Conservation (phyloP, 2,797 vertebrate species). For the Naso thynnoides region DNA sequence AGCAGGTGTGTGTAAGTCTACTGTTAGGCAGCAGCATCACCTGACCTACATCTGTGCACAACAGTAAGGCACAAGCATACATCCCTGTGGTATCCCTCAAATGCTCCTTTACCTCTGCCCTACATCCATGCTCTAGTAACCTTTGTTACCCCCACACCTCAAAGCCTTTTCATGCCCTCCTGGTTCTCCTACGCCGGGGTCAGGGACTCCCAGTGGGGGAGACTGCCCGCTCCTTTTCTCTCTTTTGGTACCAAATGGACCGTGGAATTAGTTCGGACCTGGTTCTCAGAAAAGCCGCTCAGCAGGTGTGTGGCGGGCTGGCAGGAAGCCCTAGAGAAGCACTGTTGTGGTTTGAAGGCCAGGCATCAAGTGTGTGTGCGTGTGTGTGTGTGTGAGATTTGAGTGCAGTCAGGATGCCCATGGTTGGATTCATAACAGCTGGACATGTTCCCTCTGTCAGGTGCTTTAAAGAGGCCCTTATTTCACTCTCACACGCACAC, state of each 20-base stretch:
- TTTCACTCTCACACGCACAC: neutral
- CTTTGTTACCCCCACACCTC: conserved; percentile 27
- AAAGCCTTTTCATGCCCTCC: conserved; percentile 19
- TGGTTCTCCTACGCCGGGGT: conserved; percentile 39
- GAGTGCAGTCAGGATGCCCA: conserved; percentile 60
- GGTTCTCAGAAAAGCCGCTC: conserved; percentile 59
- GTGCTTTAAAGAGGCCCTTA: conserved; percentile 34
- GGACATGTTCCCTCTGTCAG: conserved; percentile 83
- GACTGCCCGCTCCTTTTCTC: conserved; percentile 33
- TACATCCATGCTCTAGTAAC: conserved; percentile 43
- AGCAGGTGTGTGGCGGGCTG: conserved; percentile 34
- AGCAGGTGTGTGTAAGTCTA: neutral
- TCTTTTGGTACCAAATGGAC: conserved; percentile 73
- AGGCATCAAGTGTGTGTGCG: conserved; percentile 14
- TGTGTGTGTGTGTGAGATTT: conserved; percentile 21
- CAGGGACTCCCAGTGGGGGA: conserved; percentile 57
- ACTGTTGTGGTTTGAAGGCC: conserved; percentile 40
- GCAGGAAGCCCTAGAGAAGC: conserved; percentile 38
- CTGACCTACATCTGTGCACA: conserved; percentile 66
- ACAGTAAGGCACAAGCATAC: conserved; percentile 39
- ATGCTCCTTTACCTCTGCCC: conserved; percentile 41
- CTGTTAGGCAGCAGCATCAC: neutral
- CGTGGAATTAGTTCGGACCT: conserved; percentile 72
- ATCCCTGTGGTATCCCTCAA: neutral
- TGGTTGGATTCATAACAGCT: conserved; percentile 72